Evolutionary conservation across 2,888 invertebrate genomes (phyloP).

Genomic region (Sesia apiformis): DNA sequence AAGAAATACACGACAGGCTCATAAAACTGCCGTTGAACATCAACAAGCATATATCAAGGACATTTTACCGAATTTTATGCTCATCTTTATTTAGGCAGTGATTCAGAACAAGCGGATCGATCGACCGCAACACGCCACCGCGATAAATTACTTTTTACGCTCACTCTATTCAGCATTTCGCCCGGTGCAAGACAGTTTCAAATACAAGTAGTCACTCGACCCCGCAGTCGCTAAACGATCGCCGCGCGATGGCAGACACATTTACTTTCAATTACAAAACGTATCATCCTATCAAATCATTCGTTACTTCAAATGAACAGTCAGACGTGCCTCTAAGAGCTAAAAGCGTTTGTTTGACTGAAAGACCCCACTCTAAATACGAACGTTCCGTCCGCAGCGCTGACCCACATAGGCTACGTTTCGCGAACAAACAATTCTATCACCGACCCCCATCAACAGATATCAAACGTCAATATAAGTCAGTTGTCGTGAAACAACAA

Average conservation of each 20-base stretch:
- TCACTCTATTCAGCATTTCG: slow-evolving; percentile 37
- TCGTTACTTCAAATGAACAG: background rate
- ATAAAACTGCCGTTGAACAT: slow-evolving; percentile 26
- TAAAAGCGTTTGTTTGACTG: slow-evolving; percentile 49
- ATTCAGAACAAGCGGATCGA: slow-evolving; percentile 49
- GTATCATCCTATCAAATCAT: background rate
- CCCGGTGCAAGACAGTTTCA: slow-evolving; percentile 35
- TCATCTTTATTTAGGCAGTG: slow-evolving; percentile 54
- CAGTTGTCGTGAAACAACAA: slow-evolving; percentile 42
- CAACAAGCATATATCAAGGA: slow-evolving; percentile 11
- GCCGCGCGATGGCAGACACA: background rate
- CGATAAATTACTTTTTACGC: slow-evolving; percentile 68
- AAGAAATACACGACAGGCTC: slow-evolving; percentile 26
- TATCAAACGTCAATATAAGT: slow-evolving; percentile 16
- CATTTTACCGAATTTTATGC: slow-evolving; percentile 54
- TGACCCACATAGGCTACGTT: slow-evolving; percentile 32
- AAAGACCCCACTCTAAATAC: slow-evolving; percentile 51
- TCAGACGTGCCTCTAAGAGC: slow-evolving; percentile 40
- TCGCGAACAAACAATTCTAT: slow-evolving; percentile 34
- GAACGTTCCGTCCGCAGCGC: slow-evolving; percentile 47
- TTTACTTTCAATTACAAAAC: background rate
- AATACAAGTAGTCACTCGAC: slow-evolving; percentile 39
- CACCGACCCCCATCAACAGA: slow-evolving; percentile 21
- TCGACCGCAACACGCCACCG: slow-evolving; percentile 54
- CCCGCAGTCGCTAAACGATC: slow-evolving; percentile 7